These are phyloP conservation scores for Eriocheir sinensis DNA, from an alignment of 1,140 invertebrate genomes.

Conservation along the genomic window DNA sequence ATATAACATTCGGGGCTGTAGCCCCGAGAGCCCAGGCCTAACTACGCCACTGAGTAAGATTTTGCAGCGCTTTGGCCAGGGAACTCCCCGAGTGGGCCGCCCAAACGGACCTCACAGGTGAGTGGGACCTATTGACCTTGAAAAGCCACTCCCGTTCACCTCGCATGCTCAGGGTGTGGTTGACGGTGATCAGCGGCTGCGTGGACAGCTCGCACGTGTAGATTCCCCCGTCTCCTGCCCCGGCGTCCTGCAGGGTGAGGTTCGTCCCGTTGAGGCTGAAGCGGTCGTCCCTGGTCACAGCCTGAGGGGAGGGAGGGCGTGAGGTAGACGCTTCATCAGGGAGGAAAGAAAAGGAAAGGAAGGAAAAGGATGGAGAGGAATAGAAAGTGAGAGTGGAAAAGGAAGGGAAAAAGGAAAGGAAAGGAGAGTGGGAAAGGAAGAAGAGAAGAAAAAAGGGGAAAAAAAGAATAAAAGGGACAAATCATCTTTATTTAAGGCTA, in stretches of 20 bases:
- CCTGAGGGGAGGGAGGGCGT: conserved; percentile 7
- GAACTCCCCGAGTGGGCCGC: no score
- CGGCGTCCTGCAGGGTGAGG: not conserved
- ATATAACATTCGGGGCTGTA: no score
- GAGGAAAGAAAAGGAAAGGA: no score
- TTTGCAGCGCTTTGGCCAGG: no score
- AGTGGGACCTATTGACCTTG: no score
- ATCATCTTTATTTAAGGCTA: no score
- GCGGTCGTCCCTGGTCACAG: conserved; percentile 8
- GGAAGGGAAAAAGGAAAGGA: not conserved
- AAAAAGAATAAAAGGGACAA: not conserved
- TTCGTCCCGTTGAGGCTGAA: conserved; percentile 4
- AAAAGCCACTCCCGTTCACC: not conserved
- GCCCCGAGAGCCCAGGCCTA: no score
- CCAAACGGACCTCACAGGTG: no score
- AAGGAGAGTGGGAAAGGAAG: not conserved
- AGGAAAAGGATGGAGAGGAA: not conserved
- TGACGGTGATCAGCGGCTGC: not conserved
- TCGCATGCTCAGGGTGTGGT: conserved; percentile 43
- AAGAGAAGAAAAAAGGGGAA: not conserved
- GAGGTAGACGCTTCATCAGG: no score
- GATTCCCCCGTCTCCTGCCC: not conserved
- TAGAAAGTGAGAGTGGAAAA: not conserved
- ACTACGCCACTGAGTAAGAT: no score
- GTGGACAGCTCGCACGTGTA: conserved; percentile 55